A percentile compares a stretch with the other conserved stretches of the same genome.
Evolutionary conservation across 2,888 invertebrate species (phyloP).

Genomic region (Trachelus iudaicus): DNA sequence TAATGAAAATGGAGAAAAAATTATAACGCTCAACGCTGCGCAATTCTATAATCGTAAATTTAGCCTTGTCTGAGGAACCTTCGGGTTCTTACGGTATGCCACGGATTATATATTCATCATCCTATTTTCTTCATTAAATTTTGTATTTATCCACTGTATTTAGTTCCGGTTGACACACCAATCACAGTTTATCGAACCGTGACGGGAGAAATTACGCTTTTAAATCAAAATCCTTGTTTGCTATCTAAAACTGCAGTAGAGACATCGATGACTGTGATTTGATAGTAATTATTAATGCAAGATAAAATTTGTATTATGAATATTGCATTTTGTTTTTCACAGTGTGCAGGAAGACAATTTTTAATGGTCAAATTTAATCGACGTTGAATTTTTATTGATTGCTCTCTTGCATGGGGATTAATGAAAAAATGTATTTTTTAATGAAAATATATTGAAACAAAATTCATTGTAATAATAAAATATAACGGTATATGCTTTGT

Average conservation of each 20-base stretch:
- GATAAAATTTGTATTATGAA: background rate
- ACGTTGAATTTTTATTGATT: background rate
- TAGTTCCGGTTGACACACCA: background rate
- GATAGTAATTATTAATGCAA: background rate
- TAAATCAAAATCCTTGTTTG: background rate
- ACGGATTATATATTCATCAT: background rate
- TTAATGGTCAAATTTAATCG: background rate
- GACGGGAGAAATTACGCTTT: background rate
- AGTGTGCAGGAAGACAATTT: background rate
- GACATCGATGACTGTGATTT: background rate
- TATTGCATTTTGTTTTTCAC: background rate
- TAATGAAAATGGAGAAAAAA: background rate
- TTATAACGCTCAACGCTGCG: background rate
- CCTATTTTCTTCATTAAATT: background rate
- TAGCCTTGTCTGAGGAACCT: background rate
- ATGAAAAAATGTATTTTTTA: background rate
- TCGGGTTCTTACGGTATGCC: background rate
- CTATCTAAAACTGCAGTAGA: background rate
- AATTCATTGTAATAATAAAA: background rate
- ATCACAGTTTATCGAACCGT: background rate
- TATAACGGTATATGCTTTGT: too few relatives aligned
- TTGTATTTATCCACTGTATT: background rate
- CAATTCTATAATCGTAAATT: background rate
- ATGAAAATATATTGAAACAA: background rate
- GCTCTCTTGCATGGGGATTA: too few relatives aligned